Conservation (phyloP, 2,888 invertebrate species). For the Parochlus steinenii region DNA sequence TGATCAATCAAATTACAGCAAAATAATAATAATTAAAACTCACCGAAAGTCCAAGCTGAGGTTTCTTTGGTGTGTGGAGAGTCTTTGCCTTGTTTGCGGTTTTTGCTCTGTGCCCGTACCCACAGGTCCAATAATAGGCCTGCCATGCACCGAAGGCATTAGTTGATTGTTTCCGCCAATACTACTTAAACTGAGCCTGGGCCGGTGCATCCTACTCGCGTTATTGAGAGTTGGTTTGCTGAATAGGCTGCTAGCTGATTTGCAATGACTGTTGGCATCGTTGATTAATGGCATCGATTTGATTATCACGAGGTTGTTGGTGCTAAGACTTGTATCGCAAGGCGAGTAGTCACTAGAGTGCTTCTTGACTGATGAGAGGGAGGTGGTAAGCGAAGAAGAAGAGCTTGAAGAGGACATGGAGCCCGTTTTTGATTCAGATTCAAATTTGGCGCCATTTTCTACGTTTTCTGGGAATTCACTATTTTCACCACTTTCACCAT, state of each 20-base stretch:
- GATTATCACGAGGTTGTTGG: conserved; percentile 6
- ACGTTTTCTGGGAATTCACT: too few species aligned
- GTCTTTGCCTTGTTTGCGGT: conserved; percentile 22
- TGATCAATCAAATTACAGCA: too few species aligned
- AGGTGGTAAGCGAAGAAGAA: too few species aligned
- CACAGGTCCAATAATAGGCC: conserved; percentile 14
- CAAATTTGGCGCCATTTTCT: too few species aligned
- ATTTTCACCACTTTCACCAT: too few species aligned
- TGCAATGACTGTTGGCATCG: conserved; percentile 7
- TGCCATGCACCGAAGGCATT: conserved; percentile 30
- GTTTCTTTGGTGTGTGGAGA: conserved; percentile 62
- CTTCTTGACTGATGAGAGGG: conserved; percentile 8
- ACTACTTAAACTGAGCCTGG: conserved; percentile 28
- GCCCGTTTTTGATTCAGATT: too few species aligned
- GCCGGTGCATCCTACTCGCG: conserved; percentile 19
- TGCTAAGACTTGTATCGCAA: too few species aligned
- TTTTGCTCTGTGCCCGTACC: conserved; percentile 17
- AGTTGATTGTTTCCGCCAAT: conserved; percentile 21
- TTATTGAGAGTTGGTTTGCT: conserved; percentile 4
- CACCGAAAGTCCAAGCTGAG: conserved; percentile 80
- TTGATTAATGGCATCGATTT: conserved; percentile 11
- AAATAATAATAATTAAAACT: too few species aligned
- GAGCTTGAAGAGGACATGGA: too few species aligned
- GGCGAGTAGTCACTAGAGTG: too few species aligned
- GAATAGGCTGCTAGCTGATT: conserved; percentile 5